A percentile compares a stretch with the other conserved stretches of the same genome.
Conservation (phyloP, 2,797 vertebrate genomes). For the Peromyscus eremicus region DNA sequence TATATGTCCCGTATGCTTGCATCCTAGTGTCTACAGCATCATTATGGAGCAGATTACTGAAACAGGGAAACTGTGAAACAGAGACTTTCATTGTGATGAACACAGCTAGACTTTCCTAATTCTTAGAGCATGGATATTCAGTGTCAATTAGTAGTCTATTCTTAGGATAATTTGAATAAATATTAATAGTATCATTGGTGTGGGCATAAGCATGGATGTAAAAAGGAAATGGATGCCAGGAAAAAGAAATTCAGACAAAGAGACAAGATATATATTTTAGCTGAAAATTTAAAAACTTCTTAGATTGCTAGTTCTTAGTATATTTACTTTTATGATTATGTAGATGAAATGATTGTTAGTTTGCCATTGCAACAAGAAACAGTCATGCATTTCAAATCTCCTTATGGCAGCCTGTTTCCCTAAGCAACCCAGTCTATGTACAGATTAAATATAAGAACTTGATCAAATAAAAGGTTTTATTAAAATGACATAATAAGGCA, state of each 20-base stretch:
- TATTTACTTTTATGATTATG: conserved; percentile 47
- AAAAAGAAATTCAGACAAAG: not conserved
- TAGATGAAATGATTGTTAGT: conserved; percentile 49
- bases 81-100: not conserved
- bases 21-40: not conserved
- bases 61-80: not conserved
- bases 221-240: not conserved
- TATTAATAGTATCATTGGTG: not conserved
- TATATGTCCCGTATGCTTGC: not conserved
- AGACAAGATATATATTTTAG: not conserved
- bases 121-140: not conserved
- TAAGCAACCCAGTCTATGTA: conserved; percentile 9
- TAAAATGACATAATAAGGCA: conserved; percentile 70
- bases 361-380: conserved; percentile 39
- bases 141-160: not conserved
- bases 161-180: not conserved
- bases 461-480: conserved; percentile 74
- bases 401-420: conserved; percentile 15
- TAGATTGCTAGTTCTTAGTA: not conserved
- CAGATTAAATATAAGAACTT: conserved; percentile 60
- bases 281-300: conserved; percentile 17
- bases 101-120: not conserved
- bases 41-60: not conserved
- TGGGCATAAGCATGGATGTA: not conserved
- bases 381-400: conserved; percentile 66